Evolutionary conservation across 2,797 vertebrate species (phyloP), one percentile per base, ranked within the genome.

Genomic region (Monodelphis domestica): DNA sequence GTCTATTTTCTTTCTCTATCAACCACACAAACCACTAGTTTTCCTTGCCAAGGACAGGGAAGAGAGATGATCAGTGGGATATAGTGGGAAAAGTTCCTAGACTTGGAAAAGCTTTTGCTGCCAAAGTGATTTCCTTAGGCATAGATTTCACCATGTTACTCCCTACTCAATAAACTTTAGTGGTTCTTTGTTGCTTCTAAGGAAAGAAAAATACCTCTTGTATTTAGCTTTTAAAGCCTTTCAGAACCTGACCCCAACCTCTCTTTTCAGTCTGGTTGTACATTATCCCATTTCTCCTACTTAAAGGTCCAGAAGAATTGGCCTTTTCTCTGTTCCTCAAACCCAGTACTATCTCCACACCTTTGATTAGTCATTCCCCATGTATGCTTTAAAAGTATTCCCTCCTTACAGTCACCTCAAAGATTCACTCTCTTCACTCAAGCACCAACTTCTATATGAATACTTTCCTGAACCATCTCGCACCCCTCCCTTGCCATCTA

Each of bases 21-120:
- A 95, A 56, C 91, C 90, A 94, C 89, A 93, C 90, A 95, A 94
- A 93, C 30, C 17, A 59, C 90, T 88, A 33, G 92, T 90, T 93
- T 90, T 92, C 96, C 70, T 95, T n/a, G 92, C 93, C 55, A 92
- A 78, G 12, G 2, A 88, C 33, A 53, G 51, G 7, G 94, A 53
- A 53, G 45, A 94, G 93, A 87, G 5, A 89, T 70, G 12, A 96
- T 84, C 38, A 84, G 38, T 24, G 38, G 9, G 70, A 84, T 84
- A 84, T 26, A 45, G 21, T 84, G 7, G 38, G 38, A 24, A 84
- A 84, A 45, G 7, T 78, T 45, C 6, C 12, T 21, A 84, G 70
- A 84, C 21, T 38, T 78, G 10, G n/a, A 38, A 45, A 38, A 78
- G 70, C 33, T 84, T 38, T 84, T 84, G 38, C 70, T 78, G 70